These are phyloP conservation scores for Drosophila infuscata DNA, from an alignment of 2,888 invertebrate species.

Conservation along the genomic window DNA sequence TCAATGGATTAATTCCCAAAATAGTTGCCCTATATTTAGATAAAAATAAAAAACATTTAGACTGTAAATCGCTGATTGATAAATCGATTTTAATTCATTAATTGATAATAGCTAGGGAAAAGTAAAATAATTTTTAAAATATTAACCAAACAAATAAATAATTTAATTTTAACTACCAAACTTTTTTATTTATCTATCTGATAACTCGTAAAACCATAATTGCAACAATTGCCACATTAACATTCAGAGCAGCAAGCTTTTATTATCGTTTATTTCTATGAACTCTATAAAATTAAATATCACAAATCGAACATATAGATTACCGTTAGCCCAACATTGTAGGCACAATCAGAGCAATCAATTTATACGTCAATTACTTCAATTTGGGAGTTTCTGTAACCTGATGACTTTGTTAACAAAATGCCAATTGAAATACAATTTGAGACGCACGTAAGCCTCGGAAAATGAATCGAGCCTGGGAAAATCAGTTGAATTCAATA, in stretches of 20 bases:
- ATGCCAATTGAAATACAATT: conserved; percentile 39
- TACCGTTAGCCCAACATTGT: neutral
- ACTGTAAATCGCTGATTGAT: neutral
- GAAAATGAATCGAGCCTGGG: conserved; percentile 22
- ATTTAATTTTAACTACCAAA: neutral
- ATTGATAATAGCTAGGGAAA: too few relatives aligned
- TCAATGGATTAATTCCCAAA: conserved; percentile 60
- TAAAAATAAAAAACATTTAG: neutral
- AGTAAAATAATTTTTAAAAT: neutral
- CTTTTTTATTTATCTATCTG: neutral
- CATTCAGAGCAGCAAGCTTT: neutral
- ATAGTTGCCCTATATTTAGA: conserved; percentile 59
- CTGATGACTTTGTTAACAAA: conserved; percentile 41
- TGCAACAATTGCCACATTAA: neutral
- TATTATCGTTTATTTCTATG: neutral
- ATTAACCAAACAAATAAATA: neutral
- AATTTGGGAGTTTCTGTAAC: conserved; percentile 16
- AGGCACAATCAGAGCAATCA: conserved; percentile 28
- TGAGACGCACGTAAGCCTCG: conserved; percentile 44
- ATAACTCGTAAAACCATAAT: neutral
- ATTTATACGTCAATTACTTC: conserved; percentile 37
- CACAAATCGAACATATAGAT: conserved; percentile 2
- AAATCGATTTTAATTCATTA: neutral
- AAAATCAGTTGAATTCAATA: conserved; percentile 14
- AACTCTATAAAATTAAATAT: conserved; percentile 4